Conservation (phyloP, 2,888 invertebrate genomes). For the Epinotia demarniana region DNA sequence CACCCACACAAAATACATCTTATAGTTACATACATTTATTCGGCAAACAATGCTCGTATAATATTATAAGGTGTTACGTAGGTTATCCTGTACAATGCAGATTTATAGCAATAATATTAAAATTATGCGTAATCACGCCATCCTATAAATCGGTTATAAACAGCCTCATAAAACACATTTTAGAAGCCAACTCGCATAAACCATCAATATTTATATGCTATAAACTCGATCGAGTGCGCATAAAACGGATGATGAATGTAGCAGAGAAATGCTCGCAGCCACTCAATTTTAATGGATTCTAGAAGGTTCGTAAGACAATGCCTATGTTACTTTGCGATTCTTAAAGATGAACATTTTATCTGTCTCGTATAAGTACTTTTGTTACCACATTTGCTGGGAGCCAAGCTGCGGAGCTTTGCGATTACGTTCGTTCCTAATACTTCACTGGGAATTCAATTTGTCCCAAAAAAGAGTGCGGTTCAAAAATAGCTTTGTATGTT, state of each 20-base stretch:
- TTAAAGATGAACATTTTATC: not conserved
- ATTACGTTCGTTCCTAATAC: constrained; percentile 31
- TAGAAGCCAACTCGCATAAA: constrained; percentile 28
- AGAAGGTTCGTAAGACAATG: not conserved
- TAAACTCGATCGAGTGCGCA: constrained; percentile 16
- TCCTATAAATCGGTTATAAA: constrained; percentile 23
- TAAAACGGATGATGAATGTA: constrained; percentile 16
- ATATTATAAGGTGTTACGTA: too few species aligned
- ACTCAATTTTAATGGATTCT: constrained; percentile 11
- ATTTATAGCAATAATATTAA: constrained; percentile 15
- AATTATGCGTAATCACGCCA: constrained; percentile 37
- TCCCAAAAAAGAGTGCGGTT: constrained; percentile 32
- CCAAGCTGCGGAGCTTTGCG: constrained; percentile 9
- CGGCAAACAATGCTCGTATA: too few species aligned
- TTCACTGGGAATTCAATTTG: constrained; percentile 35
- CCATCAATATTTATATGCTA: constrained; percentile 24
- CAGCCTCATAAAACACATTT: constrained; percentile 25
- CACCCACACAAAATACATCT: too few species aligned
- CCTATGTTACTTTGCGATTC: not conserved
- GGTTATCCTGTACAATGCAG: not conserved
- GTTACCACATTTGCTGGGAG: constrained; percentile 19
- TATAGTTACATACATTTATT: too few species aligned
- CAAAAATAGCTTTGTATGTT: constrained; percentile 16
- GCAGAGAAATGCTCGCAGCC: not conserved
- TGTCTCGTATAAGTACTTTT: constrained; percentile 19